Evolutionary conservation across 1,140 invertebrate genomes (phyloP).

Genomic region (Nephotettix cincticeps): DNA sequence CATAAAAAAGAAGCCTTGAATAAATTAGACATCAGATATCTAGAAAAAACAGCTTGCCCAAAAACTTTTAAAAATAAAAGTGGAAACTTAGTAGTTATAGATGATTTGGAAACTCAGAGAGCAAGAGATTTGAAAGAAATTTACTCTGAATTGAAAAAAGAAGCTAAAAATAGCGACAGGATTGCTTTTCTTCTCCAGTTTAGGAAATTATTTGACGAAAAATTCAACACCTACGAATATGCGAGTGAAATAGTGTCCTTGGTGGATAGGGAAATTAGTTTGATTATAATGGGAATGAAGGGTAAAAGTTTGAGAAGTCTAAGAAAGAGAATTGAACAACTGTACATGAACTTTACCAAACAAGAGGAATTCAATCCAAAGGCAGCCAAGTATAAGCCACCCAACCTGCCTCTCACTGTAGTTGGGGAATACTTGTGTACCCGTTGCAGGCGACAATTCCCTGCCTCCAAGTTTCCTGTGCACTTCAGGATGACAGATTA

Average conservation of each 20-base stretch:
- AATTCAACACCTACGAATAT: conserved; percentile 48
- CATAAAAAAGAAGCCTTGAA: conserved; percentile 54
- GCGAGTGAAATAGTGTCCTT: conserved; percentile 56
- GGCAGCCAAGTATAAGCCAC: conserved; percentile 8
- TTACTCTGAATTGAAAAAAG: conserved; percentile 55
- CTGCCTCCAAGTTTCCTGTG: conserved; percentile 29
- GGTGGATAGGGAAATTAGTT: conserved; percentile 60
- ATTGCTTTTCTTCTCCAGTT: conserved; percentile 57
- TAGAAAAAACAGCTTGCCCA: conserved; percentile 60
- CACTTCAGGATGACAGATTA: conserved; percentile 30
- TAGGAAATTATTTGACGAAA: conserved; percentile 56
- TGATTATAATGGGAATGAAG: conserved; percentile 54
- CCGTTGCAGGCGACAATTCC: conserved; percentile 31
- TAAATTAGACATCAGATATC: conserved; percentile 56
- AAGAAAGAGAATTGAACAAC: conserved; percentile 53
- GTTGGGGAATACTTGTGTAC: conserved; percentile 27
- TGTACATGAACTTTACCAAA: conserved; percentile 33
- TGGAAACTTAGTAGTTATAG: conserved; percentile 58
- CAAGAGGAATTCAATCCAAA: conserved; percentile 36
- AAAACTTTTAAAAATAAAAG: conserved; percentile 60
- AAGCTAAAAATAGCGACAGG: conserved; percentile 52
- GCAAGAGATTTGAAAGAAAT: conserved; percentile 59
- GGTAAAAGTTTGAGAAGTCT: conserved; percentile 53
- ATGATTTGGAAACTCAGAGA: conserved; percentile 63
- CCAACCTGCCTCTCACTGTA: background rate